Evolutionary conservation across 2,113 vertebrate species (phyloP), one percentile per base, ranked within the genome.

Genomic region (Cephalopterus ornatus): DNA sequence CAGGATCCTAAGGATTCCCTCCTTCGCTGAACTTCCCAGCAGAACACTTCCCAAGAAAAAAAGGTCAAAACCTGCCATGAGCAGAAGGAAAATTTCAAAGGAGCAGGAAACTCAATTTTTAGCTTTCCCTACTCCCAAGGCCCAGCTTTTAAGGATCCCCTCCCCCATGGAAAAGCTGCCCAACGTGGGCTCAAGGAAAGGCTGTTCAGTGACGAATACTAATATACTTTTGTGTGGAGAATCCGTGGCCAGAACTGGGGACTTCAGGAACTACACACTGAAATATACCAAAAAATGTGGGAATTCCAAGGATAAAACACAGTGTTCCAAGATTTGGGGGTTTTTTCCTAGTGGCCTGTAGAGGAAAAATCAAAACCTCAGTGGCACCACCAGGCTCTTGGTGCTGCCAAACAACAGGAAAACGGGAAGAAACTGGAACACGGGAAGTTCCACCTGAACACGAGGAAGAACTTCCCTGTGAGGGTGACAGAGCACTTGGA

Each of bases 231-330:
- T 71, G 13, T 49, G 39, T 15, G 68, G n/a, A 72, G 58, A 78
- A 66, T 5, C 39, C 42, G 46, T 37, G 53, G 30, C 24, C 44
- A 67, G 37, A 67, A 72, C 3, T 76, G 56, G 20, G 47, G 47
- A 30, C n/a, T 9, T 21, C 14, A 42, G 42, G 44, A 86, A 44
- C 33, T 27, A 21, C 37, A 27, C 5, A 28, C 32, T 17, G 37
- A 59, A 61, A 75, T 20, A 49, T 0, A 1, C 15, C 47, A 23
- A 9, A 9, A 3, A 22, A 26, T 1, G 17, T 2, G 55, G 16
- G 37, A 44, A 47, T 79, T 72, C 28, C 71, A 86, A 67, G 56
- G 4, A 27, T 5, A 55, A 75, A 84, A 55, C 19, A 21, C 14
- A 67, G 20, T 5, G 23, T 46, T 79, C 21, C 42, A 49, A 41